Conservation (phyloP, 2,113 vertebrate genomes). For the Lophura nycthemera region DNA sequence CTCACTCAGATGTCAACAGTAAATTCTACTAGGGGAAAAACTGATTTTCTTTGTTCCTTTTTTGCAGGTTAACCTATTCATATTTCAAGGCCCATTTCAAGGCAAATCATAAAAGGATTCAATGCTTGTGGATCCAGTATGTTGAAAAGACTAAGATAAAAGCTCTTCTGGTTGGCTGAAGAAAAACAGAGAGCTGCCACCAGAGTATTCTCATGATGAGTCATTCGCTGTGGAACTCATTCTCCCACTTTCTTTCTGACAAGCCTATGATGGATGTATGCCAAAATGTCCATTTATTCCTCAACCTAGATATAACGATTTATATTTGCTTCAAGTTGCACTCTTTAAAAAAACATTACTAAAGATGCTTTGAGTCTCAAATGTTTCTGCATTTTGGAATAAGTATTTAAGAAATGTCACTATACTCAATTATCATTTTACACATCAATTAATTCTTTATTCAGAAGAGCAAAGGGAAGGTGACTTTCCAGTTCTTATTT, state of each 20-base stretch:
- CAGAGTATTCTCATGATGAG: background rate
- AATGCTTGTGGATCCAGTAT: background rate
- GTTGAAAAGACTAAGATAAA: background rate
- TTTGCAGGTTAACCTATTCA: background rate
- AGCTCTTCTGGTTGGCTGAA: background rate
- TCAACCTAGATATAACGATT: background rate
- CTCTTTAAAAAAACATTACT: background rate
- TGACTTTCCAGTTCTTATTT: background rate
- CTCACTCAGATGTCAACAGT: background rate
- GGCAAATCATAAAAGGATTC: background rate
- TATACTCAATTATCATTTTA: background rate
- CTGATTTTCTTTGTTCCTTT: background rate
- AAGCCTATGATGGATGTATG: background rate
- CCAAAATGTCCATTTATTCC: background rate
- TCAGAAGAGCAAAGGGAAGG: background rate
- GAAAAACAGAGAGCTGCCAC: background rate
- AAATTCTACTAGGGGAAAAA: background rate
- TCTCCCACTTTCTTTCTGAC: background rate
- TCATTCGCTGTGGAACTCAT: background rate
- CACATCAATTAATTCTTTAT: background rate
- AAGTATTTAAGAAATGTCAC: background rate
- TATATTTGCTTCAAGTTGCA: background rate
- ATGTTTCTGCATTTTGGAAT: slow-evolving; percentile 4
- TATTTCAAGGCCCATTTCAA: background rate
- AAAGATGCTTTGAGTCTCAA: background rate